Conservation (phyloP, 2,113 vertebrate species). For the Cheirogaleus medius region DNA sequence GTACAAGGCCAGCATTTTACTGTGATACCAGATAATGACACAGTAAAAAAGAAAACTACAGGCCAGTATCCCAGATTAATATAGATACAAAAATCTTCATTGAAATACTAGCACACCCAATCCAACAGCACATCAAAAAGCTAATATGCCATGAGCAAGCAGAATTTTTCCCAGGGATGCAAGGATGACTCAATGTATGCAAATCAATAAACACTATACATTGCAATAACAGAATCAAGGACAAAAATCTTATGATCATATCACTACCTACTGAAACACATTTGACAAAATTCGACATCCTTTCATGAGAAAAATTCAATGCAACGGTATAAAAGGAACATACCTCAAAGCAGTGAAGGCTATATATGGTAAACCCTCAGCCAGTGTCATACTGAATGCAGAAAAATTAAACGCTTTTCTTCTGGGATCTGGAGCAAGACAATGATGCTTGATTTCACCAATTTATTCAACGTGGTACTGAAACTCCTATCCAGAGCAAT, state of each 20-base stretch:
- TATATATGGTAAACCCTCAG: not conserved
- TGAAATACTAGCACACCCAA: not conserved
- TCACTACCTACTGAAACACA: not conserved
- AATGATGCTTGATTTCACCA: not conserved
- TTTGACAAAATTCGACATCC: not conserved
- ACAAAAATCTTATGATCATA: not conserved
- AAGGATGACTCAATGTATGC: not conserved
- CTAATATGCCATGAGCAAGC: not conserved
- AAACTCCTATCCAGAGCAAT: not conserved
- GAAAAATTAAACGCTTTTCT: not conserved
- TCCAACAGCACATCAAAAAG: not conserved
- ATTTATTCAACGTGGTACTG: not conserved
- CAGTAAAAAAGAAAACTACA: not conserved
- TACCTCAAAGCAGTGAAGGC: not conserved
- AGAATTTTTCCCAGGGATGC: not conserved
- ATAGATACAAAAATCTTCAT: not conserved
- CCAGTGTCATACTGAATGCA: not conserved
- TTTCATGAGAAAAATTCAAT: not conserved
- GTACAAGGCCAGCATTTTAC: not conserved
- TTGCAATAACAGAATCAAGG: not conserved
- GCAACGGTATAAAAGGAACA: not conserved
- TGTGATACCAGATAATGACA: not conserved
- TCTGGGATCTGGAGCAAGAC: not conserved
- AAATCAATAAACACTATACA: not conserved
- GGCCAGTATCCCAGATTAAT: not conserved